A percentile compares a stretch with the other conserved stretches of the same genome.
phyloP scores from a whole-genome alignment of 2,888 invertebrate species.

The Tridacna gigas region DNA sequence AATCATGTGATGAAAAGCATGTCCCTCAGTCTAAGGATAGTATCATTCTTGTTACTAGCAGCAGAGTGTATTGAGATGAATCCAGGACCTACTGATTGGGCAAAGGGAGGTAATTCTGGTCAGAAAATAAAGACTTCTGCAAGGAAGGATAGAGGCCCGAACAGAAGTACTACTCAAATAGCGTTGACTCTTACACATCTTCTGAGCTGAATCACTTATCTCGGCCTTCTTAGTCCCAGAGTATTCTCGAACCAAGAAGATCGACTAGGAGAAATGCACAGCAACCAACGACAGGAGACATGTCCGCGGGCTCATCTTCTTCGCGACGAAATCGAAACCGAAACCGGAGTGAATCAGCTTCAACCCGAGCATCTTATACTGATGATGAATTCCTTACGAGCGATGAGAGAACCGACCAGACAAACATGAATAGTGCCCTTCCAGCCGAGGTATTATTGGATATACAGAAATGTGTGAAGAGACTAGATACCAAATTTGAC shows the following conservation, averaged over 20 bases:
- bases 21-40: background rate
- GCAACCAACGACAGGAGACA: background rate
- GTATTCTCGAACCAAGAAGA: background rate
- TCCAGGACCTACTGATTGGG: too few species aligned
- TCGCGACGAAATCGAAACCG: background rate
- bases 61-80: background rate
- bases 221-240: too few species aligned
- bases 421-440: background rate
- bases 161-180: too few species aligned
- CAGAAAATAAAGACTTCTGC: too few species aligned
- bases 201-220: too few species aligned
- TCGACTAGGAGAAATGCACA: background rate
- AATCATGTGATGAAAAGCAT: background rate
- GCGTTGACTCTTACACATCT: too few species aligned
- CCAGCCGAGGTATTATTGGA: background rate
- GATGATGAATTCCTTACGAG: conserved; percentile 9
- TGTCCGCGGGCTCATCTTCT: background rate
- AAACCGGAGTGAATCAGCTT: background rate
- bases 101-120: too few species aligned
- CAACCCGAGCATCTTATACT: background rate
- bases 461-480: background rate
- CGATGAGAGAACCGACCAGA: background rate
- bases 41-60: background rate
- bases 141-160: too few species aligned
- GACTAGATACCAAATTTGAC: conserved; percentile 14